Percentiles rank a stretch among this genome's conserved stretches.
phyloP scores from a whole-genome alignment of 1,140 invertebrate genomes.

The Galleria mellonella region DNA sequence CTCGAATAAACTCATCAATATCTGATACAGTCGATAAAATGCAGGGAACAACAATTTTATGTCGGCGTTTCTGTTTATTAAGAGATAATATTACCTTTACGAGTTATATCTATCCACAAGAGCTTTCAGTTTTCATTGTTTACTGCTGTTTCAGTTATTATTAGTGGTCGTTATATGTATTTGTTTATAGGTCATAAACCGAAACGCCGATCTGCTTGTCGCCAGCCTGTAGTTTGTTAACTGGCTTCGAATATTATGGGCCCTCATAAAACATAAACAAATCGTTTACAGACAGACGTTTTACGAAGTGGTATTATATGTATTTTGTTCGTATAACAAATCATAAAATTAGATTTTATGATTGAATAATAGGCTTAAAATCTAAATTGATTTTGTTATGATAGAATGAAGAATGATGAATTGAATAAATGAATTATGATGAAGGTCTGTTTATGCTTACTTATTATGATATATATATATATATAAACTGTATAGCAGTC shows the following conservation, averaged over 20 bases:
- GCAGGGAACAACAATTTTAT: conserved; percentile 62
- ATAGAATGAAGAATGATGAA: background rate
- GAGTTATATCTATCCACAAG: conserved; percentile 45
- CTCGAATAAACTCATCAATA: conserved; percentile 49
- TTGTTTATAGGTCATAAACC: conserved; percentile 69
- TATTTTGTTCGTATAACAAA: background rate
- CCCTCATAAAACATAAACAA: conserved; percentile 55
- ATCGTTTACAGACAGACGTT: conserved; percentile 45
- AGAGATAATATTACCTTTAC: conserved; percentile 72
- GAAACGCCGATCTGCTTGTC: conserved; percentile 62
- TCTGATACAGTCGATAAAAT: conserved; percentile 46
- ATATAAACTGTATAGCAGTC: too few species aligned
- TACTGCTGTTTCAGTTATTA: conserved; percentile 68
- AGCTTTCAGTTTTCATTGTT: conserved; percentile 63
- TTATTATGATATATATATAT: too few species aligned
- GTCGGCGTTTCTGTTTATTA: conserved; percentile 62
- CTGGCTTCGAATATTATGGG: conserved; percentile 54
- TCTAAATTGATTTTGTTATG: background rate
- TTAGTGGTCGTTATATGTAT: conserved; percentile 60
- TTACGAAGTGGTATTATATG: conserved; percentile 31
- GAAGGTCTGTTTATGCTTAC: too few species aligned
- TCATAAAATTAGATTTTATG: background rate
- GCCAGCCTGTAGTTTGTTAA: conserved; percentile 55
- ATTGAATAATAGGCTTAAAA: background rate
- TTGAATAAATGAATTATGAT: too few species aligned